Evolutionary conservation across 1,140 invertebrate species (phyloP).

Genomic region (Chrysopa pallens): DNA sequence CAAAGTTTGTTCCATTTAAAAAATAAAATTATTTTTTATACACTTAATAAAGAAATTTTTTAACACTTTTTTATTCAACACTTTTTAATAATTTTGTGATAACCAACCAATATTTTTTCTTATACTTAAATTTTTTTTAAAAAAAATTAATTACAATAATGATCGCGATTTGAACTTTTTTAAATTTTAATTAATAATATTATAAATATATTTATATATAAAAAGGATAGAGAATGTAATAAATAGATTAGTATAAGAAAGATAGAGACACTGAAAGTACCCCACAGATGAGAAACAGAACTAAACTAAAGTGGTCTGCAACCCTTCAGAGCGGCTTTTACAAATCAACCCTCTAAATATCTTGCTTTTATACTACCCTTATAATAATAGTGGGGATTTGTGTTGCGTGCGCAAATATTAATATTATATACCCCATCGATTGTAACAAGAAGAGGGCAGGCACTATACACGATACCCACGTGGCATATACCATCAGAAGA

Average conservation of each 20-base stretch:
- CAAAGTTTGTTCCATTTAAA: too few species aligned
- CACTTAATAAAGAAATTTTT: too few species aligned
- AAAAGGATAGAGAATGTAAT: neutral
- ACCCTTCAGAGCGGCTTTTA: constrained; percentile 31
- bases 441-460: neutral
- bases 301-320: constrained; percentile 18
- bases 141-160: too few species aligned
- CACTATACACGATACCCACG: neutral
- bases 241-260: constrained; percentile 21
- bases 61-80: too few species aligned
- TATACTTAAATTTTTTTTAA: too few species aligned
- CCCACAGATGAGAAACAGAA: constrained; percentile 25
- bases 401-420: constrained; percentile 1
- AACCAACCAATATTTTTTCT: too few species aligned
- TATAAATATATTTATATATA: neutral
- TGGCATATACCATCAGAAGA: too few species aligned
- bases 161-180: too few species aligned
- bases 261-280: constrained; percentile 9
- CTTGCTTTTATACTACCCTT: constrained; percentile 21
- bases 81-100: too few species aligned
- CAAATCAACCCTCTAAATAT: constrained; percentile 16
- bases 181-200: too few species aligned
- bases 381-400: constrained; percentile 7
- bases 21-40: too few species aligned
- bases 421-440: neutral